Conservation (phyloP, 2,113 vertebrate genomes). For the Trichechus manatus region DNA sequence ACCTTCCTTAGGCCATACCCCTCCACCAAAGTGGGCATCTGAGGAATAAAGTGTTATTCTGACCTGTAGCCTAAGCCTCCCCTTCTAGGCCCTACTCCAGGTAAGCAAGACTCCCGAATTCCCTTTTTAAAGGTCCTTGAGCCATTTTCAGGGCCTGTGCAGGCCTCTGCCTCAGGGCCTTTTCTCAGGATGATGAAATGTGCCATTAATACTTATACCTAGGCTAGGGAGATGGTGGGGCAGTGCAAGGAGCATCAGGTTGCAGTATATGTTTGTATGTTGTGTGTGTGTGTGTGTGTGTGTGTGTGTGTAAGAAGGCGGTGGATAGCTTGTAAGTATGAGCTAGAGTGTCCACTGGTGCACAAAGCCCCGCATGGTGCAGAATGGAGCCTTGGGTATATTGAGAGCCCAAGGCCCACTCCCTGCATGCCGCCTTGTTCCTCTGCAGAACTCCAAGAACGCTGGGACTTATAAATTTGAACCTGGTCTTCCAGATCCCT, state of each 20-base stretch:
- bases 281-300: too few relatives aligned
- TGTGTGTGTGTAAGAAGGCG: background rate
- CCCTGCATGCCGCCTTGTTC: background rate
- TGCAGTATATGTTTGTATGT: background rate
- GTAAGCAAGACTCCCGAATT: background rate
- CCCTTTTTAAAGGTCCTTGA: background rate
- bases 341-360: background rate
- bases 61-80: background rate
- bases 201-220: background rate
- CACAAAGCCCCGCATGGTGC: rapidly evolving
- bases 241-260: background rate
- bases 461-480: background rate
- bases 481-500: background rate
- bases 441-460: background rate
- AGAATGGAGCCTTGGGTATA: background rate
- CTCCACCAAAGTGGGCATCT: background rate
- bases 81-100: background rate
- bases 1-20: background rate
- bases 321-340: background rate
- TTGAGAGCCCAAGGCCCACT: too few relatives aligned
- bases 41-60: background rate
- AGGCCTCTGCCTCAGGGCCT: background rate
- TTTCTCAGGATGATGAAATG: background rate
- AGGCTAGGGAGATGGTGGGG: too few relatives aligned
- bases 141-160: background rate